phyloP scores from a whole-genome alignment of 2,797 vertebrate species.

The Melanotaenia maccullochi region DNA sequence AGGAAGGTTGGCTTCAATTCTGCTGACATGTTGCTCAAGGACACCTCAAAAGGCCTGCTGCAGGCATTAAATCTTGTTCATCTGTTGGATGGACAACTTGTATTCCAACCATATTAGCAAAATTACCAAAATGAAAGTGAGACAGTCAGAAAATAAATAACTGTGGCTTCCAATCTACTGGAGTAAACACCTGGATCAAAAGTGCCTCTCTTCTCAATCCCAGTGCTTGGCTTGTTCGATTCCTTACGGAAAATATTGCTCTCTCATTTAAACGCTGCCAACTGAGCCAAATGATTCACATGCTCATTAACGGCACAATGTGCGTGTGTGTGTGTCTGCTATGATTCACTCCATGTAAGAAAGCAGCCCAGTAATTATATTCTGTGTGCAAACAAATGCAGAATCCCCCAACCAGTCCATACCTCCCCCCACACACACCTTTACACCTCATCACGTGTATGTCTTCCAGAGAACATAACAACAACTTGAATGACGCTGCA shows the following conservation, averaged over 20 bases:
- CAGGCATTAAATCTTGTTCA: neutral
- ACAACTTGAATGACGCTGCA: neutral
- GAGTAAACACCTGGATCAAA: slow-evolving; percentile 9
- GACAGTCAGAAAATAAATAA: neutral
- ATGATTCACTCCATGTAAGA: slow-evolving; percentile 63
- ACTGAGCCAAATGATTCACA: slow-evolving; percentile 60
- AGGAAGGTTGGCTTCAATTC: neutral
- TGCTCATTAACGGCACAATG: slow-evolving; percentile 62
- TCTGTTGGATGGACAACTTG: slow-evolving; percentile 1
- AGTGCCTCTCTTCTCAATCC: neutral
- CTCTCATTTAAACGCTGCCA: slow-evolving; percentile 24
- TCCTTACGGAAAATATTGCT: slow-evolving; percentile 23
- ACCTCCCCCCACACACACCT: neutral
- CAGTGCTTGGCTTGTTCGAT: slow-evolving; percentile 12
- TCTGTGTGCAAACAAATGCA: slow-evolving; percentile 70
- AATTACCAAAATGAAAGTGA: slow-evolving; percentile 3
- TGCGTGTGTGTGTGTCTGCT: slow-evolving; percentile 41
- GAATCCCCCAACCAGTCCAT: slow-evolving; percentile 12
- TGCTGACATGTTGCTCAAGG: slow-evolving; percentile 10
- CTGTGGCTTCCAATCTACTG: neutral
- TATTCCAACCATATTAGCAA: neutral
- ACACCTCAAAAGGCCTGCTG: neutral
- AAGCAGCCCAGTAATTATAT: slow-evolving; percentile 70
- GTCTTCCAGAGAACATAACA: slow-evolving; percentile 12
- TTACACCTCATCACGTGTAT: neutral